Base-by-base conservation (phyloP, 2,888 invertebrate genomes). In the Ophion costatus region DNA sequence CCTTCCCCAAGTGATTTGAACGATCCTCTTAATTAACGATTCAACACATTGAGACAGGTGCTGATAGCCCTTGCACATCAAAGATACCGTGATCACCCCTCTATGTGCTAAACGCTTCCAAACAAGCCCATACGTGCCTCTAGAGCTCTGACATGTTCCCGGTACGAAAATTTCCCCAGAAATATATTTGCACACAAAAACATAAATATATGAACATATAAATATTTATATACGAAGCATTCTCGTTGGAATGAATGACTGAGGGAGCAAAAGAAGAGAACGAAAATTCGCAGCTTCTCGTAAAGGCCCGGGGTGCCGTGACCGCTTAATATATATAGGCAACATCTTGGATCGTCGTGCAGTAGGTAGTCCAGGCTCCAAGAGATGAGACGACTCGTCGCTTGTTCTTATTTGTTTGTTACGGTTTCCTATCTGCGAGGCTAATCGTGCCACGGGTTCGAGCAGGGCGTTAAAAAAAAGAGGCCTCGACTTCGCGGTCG, bases 341-440 rank as follows among this genome's bases (percentile, higher is more conserved):
- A 56, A 38, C 38, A 38, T 56, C 22, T 17, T 51, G 74, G 33
- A 74, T 66, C 80, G 63, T 63, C 64, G 80, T 73, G 63, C 66
- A 78, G 89, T 87, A 89, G 89, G 89, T 86, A 89, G 88, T 87
- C 81, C 67, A 71, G 59, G 82, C 76, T 75, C 56, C 70, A 17
- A 80, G 84, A 81, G 85, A 82, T 20, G 86, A 83, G 84, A 87
- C 85, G 83, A 76, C 82, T 82, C 83, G 85, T 80, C 83, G 82
- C 78, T 89, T 88, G 88, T 87, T 92, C 91, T 90, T 91, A 89
- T 92, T 93, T 90, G 91, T 92, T 92, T 90, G 90, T 91, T 92
- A 91, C 90, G 88, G 88, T 82, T 89, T 70, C 90, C 88, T 92
- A 92, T 93, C 92, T 92, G 81, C 88, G 81, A 87, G 86, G 86